These are phyloP conservation scores for Erpobdella octoculata DNA, from an alignment of 2,888 invertebrate genomes.

Conservation along the genomic window DNA sequence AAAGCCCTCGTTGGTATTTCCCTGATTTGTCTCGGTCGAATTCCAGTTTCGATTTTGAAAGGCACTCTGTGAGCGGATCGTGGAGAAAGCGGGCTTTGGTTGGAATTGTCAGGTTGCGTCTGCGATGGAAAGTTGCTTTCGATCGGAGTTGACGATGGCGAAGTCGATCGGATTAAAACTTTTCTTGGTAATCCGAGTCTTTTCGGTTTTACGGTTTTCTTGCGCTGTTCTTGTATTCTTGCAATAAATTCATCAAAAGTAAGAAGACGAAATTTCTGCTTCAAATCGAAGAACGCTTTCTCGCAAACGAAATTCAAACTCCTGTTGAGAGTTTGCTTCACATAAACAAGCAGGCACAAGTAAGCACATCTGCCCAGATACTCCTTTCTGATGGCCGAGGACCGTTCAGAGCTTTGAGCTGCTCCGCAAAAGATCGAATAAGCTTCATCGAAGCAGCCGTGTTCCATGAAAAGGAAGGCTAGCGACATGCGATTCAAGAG, in stretches of 20 bases:
- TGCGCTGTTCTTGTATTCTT: no score
- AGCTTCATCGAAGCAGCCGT: neutral
- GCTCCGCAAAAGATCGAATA: neutral
- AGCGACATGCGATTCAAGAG: neutral
- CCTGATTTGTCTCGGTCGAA: neutral
- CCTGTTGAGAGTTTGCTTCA: neutral
- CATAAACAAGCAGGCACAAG: neutral
- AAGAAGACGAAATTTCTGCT: neutral
- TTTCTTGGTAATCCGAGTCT: no score
- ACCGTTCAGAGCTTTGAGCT: neutral
- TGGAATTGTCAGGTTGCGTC: neutral
- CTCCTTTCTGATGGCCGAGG: no score
- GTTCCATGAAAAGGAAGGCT: neutral
- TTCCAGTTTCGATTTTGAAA: conserved; percentile 13
- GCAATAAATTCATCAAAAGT: neutral
- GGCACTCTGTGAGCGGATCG: neutral
- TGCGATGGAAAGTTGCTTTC: neutral
- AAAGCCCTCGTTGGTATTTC: neutral
- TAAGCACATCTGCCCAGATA: neutral
- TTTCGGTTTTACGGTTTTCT: no score
- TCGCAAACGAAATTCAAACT: neutral
- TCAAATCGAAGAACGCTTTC: neutral
- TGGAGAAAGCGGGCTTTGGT: neutral
- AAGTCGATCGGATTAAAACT: no score
- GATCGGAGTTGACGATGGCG: no score